Evolutionary conservation across 2,797 vertebrate genomes (phyloP).

Genomic region (Enteromius thamalakanensis): DNA sequence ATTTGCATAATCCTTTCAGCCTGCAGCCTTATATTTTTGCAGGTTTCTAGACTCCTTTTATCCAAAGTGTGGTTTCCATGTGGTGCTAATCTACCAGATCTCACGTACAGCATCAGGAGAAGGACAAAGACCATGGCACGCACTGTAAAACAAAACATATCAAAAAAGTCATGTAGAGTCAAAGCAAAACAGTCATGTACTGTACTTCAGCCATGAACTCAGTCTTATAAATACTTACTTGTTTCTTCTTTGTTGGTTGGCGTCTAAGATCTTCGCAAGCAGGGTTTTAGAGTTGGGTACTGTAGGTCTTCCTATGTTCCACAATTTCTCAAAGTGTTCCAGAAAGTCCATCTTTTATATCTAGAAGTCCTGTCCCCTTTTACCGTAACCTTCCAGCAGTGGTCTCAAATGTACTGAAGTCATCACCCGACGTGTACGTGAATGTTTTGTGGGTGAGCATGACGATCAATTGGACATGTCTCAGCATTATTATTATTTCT

Average conservation of each 20-base stretch:
- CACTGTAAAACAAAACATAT: conserved; percentile 23
- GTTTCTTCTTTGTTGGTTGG: conserved; percentile 2
- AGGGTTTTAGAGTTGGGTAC: background rate
- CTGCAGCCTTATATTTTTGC: background rate
- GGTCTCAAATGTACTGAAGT: background rate
- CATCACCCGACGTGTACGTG: background rate
- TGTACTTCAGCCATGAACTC: background rate
- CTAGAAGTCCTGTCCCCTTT: background rate
- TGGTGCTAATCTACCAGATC: background rate
- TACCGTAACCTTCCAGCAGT: background rate
- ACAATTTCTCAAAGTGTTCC: conserved; percentile 8
- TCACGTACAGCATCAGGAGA: conserved; percentile 8
- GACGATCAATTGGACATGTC: background rate
- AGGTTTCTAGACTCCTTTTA: background rate
- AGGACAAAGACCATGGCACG: background rate
- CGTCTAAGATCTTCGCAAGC: background rate
- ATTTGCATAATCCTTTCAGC: background rate
- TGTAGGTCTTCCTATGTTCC: background rate
- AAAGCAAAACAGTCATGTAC: too few species aligned
- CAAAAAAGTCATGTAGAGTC: too few species aligned
- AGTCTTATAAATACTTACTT: conserved; percentile 42
- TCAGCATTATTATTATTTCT: background rate
- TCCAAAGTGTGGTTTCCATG: too few species aligned
- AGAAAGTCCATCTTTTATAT: conserved; percentile 48
- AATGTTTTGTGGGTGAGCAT: background rate